Base-by-base conservation (phyloP, 2,797 vertebrate genomes). In the Enteromius unitaeniatus region DNA sequence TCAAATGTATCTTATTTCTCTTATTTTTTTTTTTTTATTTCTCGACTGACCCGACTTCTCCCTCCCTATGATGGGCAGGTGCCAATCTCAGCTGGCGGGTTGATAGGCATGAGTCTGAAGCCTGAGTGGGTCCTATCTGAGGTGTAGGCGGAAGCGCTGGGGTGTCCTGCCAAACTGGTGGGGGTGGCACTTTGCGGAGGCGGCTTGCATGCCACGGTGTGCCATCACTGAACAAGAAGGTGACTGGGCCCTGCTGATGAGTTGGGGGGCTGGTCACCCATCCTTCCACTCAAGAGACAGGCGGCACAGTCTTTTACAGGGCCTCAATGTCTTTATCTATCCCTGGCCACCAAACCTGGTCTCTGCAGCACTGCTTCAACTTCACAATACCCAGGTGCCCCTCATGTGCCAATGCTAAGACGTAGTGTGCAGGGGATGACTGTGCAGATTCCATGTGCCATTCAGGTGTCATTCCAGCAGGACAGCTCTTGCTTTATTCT, bases 371-470 rank as follows among this genome's bases (percentile, higher is more conserved):
- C 31, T 81, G 67, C 15, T 72, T 72, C 14, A 81, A 1, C 14
- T 81, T 81, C 2, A 81, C 67, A 7, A 81, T 73, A 15, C 69
- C 68, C 67, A 74, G 53, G 37, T 82, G 69, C 6, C 80, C 80
- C 67, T 81, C 72, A 26, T 86, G 73, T 5, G 65, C 84, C 79
- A 82, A 82, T 3, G 21, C 1, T 53, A 82, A 6, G 4, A 9
- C 37, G 15, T 1, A 82, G 74, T 28, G 3, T 7, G 19, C 5
- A 51, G 17, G 74, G 79, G 3, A 85, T 17, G 11, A 85, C 23
- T 0, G 80, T 62, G 42, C 75, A 72, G 51, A 34, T 23, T 9
- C 76, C 75, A 0, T 45, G 31, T n/a, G 80, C 80, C 31, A 82
- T 13, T 23, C 77, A 74, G 15, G 23, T 42, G 5, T 64, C 55